Conservation (phyloP, 2,113 vertebrate genomes). For the Neomonachus schauinslandi region DNA sequence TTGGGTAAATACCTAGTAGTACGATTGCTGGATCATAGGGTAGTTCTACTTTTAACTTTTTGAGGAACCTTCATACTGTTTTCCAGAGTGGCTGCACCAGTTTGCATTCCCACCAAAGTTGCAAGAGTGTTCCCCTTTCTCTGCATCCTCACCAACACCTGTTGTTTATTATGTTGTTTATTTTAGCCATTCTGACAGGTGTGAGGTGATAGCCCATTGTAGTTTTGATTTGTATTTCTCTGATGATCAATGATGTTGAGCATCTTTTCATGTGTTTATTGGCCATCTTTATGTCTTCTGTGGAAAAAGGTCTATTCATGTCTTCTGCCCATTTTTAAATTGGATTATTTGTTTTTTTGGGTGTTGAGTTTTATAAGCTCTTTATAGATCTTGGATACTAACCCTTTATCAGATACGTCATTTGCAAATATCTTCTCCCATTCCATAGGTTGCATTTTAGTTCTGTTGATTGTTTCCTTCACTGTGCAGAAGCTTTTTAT, state of each 20-base stretch:
- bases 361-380: background rate
- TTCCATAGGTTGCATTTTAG: background rate
- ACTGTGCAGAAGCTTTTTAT: too few species aligned
- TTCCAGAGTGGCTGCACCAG: too few species aligned
- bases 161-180: background rate
- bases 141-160: background rate
- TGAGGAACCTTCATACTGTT: too few species aligned
- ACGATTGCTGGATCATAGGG: too few species aligned
- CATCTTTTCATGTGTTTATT: background rate
- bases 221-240: background rate
- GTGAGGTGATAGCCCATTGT: background rate
- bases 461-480: too few species aligned
- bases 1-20: too few species aligned
- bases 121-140: background rate
- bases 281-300: too few species aligned
- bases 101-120: too few species aligned
- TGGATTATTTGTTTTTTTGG: background rate
- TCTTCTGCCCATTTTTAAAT: background rate
- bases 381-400: background rate
- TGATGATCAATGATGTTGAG: background rate
- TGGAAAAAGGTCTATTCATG: background rate
- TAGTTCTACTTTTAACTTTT: too few species aligned
- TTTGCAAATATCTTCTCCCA: background rate
- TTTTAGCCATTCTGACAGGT: background rate
- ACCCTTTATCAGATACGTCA: background rate